These are phyloP conservation scores for Falco concolor DNA, from an alignment of 2,797 vertebrate genomes.

Conservation along the genomic window DNA sequence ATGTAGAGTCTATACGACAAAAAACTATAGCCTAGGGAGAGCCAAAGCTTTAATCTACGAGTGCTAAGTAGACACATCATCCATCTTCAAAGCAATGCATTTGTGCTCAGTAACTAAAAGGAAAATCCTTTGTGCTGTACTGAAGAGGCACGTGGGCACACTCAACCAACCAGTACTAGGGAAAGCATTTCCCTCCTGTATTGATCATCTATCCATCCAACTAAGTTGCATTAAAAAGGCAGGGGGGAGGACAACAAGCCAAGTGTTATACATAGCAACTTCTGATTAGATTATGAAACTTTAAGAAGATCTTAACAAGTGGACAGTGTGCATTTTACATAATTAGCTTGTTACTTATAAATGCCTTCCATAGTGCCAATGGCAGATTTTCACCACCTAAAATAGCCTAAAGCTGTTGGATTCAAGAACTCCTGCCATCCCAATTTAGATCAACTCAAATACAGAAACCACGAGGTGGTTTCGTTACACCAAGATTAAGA, in stretches of 20 bases:
- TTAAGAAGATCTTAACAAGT: constrained; percentile 57
- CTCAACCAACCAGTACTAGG: background rate
- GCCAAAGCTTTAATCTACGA: background rate
- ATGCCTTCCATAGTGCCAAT: constrained; percentile 43
- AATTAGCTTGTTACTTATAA: constrained; percentile 63
- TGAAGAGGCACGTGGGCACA: background rate
- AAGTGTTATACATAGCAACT: constrained; percentile 27
- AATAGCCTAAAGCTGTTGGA: constrained; percentile 59
- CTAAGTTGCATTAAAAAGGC: constrained; percentile 15
- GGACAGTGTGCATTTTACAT: constrained; percentile 63
- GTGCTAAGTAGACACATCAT: background rate
- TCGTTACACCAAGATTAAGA: constrained; percentile 33
- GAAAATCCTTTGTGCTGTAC: background rate
- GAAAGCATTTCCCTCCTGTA: constrained; percentile 39
- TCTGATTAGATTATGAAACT: constrained; percentile 59
- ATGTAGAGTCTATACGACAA: background rate
- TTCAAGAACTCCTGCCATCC: constrained; percentile 38
- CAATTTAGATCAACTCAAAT: constrained; percentile 58
- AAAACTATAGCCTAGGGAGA: background rate
- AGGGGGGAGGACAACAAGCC: constrained; percentile 31
- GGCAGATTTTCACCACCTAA: constrained; percentile 54
- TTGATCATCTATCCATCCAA: background rate
- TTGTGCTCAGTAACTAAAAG: background rate
- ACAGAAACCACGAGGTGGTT: constrained; percentile 42
- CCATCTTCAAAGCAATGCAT: background rate